A percentile compares a stretch with the other conserved stretches of the same genome.
Evolutionary conservation across 2,888 invertebrate species (phyloP).

Genomic region (Hecatera dysodea): DNA sequence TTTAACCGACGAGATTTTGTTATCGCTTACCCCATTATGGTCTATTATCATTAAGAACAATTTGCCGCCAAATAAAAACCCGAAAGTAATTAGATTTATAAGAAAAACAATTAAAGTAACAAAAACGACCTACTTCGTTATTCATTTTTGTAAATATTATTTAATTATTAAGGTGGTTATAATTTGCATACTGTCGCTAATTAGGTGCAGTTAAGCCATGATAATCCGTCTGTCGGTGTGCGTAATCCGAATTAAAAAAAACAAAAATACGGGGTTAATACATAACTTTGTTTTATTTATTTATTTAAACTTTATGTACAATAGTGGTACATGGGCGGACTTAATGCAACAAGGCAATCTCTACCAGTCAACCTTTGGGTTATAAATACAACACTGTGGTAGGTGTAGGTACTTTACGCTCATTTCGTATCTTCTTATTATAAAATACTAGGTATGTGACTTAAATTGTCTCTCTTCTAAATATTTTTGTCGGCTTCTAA

Average conservation of each 20-base stretch:
- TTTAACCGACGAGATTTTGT: conserved; percentile 46
- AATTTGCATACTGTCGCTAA: conserved; percentile 36
- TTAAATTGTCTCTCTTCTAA: too few species aligned
- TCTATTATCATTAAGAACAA: conserved; percentile 59
- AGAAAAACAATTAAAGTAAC: conserved; percentile 39
- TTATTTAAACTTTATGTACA: too few species aligned
- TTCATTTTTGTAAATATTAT: neutral
- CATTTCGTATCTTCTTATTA: too few species aligned
- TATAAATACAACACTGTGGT: too few species aligned
- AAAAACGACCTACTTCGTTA: conserved; percentile 25
- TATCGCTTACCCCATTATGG: conserved; percentile 53
- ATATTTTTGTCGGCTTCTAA: too few species aligned
- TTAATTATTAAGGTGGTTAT: neutral
- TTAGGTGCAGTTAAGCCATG: neutral
- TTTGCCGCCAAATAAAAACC: conserved; percentile 49
- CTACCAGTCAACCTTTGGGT: too few species aligned
- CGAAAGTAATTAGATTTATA: conserved; percentile 31
- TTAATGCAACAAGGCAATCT: too few species aligned
- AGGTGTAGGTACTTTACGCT: too few species aligned
- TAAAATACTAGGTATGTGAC: too few species aligned
- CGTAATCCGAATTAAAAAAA: neutral
- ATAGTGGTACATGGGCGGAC: too few species aligned
- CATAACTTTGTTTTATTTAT: too few species aligned
- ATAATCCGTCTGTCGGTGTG: neutral
- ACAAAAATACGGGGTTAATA: neutral